Evolutionary conservation across 2,113 vertebrate genomes (phyloP), one percentile per base, ranked within the genome.

Genomic region (Embiotoca jacksoni): DNA sequence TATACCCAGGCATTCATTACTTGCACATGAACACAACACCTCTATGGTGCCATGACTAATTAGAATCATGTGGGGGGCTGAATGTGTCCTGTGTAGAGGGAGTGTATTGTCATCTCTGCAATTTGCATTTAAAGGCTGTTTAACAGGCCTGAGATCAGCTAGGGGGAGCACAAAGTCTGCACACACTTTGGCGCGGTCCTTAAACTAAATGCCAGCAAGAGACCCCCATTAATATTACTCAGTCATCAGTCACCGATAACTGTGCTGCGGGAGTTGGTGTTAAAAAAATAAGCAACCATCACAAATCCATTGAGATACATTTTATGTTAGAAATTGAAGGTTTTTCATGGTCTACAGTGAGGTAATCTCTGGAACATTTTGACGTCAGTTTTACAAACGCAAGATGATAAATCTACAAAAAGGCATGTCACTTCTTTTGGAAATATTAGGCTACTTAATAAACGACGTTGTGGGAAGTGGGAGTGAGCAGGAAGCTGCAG

Each of bases 51-150:
- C 82, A 52, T 1, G 36, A 53, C 56, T 91, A 86, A 93, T 85
- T 69, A 31, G 74, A 92, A 77, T 79, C 92, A 93, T 75, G 85
- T 88, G 91, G 68, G 69, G 76, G 49, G 54, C 72, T 58, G 35
- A 39, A 53, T 70, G 69, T 76, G 81, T 84, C 74, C 72, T 23
- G 55, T 39, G 59, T 65, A 37, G 58, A 69, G 65, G 81, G 83
- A 64, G 86, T 62, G 80, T 65, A 88, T 87, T 87, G 87, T 93
- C 86, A 90, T 91, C 81, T 60, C 79, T 76, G 72, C 82, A 71
- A 70, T 83, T 89, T 83, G 87, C 47, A 60, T 82, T 88, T 86
- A 78, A 82, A 89, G 54, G 76, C 47, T 55, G 57, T 85, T 89
- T 82, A 85, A 91, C 71, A 49, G 58, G 61, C 74, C 71, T 81